Conservation (phyloP, 2,113 vertebrate genomes). For the Plestiodon gilberti region DNA sequence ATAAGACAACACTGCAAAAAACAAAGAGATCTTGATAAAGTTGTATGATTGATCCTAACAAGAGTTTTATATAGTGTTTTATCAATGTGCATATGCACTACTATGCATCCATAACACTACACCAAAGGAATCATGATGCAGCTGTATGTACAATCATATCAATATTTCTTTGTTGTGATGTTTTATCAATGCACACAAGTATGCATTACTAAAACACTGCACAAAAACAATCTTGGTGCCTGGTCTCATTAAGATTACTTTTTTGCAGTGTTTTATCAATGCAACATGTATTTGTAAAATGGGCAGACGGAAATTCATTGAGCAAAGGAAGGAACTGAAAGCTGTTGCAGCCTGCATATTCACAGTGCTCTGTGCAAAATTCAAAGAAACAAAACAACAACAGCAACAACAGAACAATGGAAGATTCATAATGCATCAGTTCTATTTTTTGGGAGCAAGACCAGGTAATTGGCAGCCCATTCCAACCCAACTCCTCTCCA, state of each 20-base stretch:
- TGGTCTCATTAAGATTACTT: background rate
- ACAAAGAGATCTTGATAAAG: too few relatives aligned
- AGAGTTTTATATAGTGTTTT: too few relatives aligned
- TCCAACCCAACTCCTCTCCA: too few relatives aligned
- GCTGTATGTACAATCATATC: too few relatives aligned
- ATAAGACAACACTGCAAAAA: too few relatives aligned
- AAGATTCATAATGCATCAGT: background rate
- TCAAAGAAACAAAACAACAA: background rate
- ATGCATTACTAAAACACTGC: background rate
- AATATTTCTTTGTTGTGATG: too few relatives aligned
- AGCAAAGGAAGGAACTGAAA: background rate
- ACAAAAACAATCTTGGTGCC: background rate
- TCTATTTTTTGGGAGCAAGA: background rate
- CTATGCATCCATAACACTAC: too few relatives aligned
- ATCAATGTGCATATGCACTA: too few relatives aligned
- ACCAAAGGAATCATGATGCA: too few relatives aligned
- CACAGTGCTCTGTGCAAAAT: background rate
- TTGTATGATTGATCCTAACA: too few relatives aligned
- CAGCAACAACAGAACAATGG: background rate
- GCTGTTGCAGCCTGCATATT: background rate
- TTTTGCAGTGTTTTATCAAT: background rate
- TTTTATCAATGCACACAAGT: too few relatives aligned
- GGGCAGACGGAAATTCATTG: background rate
- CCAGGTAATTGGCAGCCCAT: background rate
- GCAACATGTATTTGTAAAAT: background rate